These are phyloP conservation scores for Xestia sexstrigata DNA, from an alignment of 2,888 invertebrate species.

Conservation along the genomic window DNA sequence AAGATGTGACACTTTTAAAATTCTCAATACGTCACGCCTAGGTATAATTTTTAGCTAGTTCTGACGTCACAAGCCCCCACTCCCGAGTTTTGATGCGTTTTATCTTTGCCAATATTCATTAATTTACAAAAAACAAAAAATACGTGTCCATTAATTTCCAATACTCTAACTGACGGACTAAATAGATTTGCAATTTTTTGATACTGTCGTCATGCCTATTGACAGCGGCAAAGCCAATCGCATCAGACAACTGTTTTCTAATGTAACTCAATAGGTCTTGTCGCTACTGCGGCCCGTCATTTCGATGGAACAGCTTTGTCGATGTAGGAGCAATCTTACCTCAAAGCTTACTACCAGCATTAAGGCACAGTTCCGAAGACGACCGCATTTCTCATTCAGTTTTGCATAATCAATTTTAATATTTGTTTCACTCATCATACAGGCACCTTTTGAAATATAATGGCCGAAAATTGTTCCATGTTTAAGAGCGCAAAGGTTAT, in stretches of 20 bases:
- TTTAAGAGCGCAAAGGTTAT: slow-evolving; percentile 48
- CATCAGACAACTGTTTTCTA: neutral
- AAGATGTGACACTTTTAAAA: too few species aligned
- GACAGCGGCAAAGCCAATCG: neutral
- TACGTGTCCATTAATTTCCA: too few species aligned
- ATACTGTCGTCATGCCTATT: too few species aligned
- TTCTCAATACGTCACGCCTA: too few species aligned
- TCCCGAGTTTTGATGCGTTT: too few species aligned
- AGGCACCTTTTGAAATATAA: slow-evolving; percentile 47
- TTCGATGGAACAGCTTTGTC: neutral
- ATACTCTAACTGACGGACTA: too few species aligned
- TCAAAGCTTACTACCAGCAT: neutral
- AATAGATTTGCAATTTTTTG: too few species aligned
- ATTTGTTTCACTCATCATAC: slow-evolving; percentile 41
- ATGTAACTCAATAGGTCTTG: neutral
- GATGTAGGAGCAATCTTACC: neutral
- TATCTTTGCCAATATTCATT: too few species aligned
- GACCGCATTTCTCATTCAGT: neutral
- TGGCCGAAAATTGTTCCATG: slow-evolving; percentile 56
- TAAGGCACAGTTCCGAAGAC: neutral
- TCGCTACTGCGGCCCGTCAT: neutral
- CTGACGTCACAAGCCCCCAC: too few species aligned
- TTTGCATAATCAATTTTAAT: slow-evolving; percentile 1
- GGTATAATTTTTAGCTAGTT: too few species aligned
- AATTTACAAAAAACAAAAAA: too few species aligned